A percentile compares a stretch with the other conserved stretches of the same genome.
Evolutionary conservation across 2,113 vertebrate genomes (phyloP).

Genomic region (Phalacrocorax aristotelis): DNA sequence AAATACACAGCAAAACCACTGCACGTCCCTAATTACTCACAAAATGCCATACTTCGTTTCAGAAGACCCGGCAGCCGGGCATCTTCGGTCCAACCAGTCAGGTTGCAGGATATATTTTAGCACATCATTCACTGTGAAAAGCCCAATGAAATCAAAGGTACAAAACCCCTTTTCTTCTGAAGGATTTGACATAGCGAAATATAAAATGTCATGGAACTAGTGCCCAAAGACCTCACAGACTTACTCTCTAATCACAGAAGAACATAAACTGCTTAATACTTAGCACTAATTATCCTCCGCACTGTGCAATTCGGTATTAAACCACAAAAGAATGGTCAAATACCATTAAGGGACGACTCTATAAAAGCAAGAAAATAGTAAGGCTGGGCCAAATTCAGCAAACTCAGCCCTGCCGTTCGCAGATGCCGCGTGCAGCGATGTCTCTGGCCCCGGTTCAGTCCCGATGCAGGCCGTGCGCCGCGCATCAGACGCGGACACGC

Average conservation of each 20-base stretch:
- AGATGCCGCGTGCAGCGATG: too few species aligned
- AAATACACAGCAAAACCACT: background rate
- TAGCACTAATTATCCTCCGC: conserved; percentile 17
- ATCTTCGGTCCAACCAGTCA: background rate
- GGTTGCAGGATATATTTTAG: background rate
- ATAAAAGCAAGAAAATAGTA: background rate
- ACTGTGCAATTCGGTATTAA: background rate
- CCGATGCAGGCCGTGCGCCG: background rate
- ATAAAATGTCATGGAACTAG: background rate
- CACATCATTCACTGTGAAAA: background rate
- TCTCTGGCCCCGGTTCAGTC: background rate
- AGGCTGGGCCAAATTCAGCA: background rate
- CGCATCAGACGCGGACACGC: rapidly evolving
- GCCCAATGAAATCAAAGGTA: background rate
- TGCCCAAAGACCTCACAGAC: background rate
- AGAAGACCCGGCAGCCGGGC: background rate
- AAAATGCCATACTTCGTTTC: rapidly evolving
- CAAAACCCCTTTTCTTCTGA: background rate
- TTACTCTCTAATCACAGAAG: background rate
- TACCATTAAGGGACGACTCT: conserved; percentile 34
- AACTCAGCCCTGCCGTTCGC: background rate
- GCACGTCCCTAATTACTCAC: background rate
- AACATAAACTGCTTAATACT: conserved; percentile 42
- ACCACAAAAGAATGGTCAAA: conserved; percentile 40
- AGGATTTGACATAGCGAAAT: background rate